A percentile compares a stretch with the other conserved stretches of the same genome.
These are phyloP conservation scores for Tachina grossa DNA, from an alignment of 2,888 invertebrate species.

Conservation along the genomic window DNA sequence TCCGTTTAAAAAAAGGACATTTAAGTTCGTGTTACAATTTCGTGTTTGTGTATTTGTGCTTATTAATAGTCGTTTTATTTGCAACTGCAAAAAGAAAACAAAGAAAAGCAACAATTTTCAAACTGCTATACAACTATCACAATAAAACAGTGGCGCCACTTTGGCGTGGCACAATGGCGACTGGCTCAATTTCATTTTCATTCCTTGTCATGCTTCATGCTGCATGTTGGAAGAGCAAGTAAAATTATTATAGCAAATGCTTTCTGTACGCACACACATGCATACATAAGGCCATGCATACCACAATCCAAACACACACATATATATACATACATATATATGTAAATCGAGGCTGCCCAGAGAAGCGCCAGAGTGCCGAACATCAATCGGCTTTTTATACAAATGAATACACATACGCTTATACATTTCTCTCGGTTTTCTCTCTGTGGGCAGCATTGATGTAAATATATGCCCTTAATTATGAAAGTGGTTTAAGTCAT, in stretches of 20 bases:
- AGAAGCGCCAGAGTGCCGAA: too few relatives aligned
- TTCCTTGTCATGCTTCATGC: slow-evolving; percentile 69
- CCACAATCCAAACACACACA: background rate
- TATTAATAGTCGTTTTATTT: slow-evolving; percentile 25
- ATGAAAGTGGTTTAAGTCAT: too few relatives aligned
- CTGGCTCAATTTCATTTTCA: slow-evolving; percentile 66
- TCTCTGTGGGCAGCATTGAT: too few relatives aligned
- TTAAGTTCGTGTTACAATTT: slow-evolving; percentile 60
- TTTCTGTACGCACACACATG: slow-evolving; percentile 12
- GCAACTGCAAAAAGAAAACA: slow-evolving; percentile 33
- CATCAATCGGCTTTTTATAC: too few relatives aligned
- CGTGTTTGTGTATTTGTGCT: slow-evolving; percentile 16
- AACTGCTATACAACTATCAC: slow-evolving; percentile 54
- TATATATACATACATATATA: background rate
- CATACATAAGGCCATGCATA: background rate
- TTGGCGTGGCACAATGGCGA: slow-evolving; percentile 73
- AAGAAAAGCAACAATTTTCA: slow-evolving; percentile 65
- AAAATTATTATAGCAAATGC: slow-evolving; percentile 54
- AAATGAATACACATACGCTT: too few relatives aligned
- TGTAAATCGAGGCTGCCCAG: too few relatives aligned
- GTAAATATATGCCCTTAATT: too few relatives aligned
- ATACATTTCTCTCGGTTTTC: too few relatives aligned
- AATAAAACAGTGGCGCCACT: slow-evolving; percentile 72
- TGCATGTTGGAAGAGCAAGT: slow-evolving; percentile 60
- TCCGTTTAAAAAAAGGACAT: slow-evolving; percentile 54